Base-by-base conservation (phyloP, 2,888 invertebrate genomes). In the Oasisia sp. region DNA sequence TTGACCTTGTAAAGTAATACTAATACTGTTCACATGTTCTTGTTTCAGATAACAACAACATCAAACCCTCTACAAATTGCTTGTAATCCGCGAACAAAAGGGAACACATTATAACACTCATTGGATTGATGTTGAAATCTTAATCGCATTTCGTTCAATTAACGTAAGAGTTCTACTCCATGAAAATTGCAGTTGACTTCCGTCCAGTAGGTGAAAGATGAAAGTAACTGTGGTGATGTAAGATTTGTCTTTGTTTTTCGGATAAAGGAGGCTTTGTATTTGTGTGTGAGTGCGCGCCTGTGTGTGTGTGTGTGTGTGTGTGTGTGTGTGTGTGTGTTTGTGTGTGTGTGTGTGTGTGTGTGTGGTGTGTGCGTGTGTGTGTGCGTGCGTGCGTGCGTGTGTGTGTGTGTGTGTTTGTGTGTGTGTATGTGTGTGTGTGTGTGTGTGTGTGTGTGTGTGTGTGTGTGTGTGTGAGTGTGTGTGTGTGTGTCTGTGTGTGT, bases 101-200 rank as follows among this genome's bases (percentile, higher is more conserved):
- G 27, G 74, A 74, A n/a, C n/a, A 74, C n/a, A 27, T 74, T 74
- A 27, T 74, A 74, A 74, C 27, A n/a, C 27, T 74, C 74, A 74
- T n/a, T n/a, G 74, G 74, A 74, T 74, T 74, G 74, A 74, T 74
- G 74, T 74, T 74, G 74, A 27, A 74, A 74, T 74, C n/a, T 27
- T 74, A 74, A 74, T 74, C 74, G 74, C 74, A 74, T 74, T n/a
- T 19, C 27, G 74, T 74, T 74, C 74, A 74, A 74, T 74, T 74
- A 74, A 74, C 27, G 27, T n/a, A 74, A 74, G 74, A 74, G 74
- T 74, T 74, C 19, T 74, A 74, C n/a, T 74, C 19, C 14, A 19
- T 27, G 38, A 19, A 74, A 74, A 74, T 74, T 74, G 74, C 74
- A 74, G 74, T 74, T 74, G 74, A 74, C 27, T 74, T 74, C 27